phyloP scores from a whole-genome alignment of 1,140 invertebrate species.

The Oreohelix idahoensis region DNA sequence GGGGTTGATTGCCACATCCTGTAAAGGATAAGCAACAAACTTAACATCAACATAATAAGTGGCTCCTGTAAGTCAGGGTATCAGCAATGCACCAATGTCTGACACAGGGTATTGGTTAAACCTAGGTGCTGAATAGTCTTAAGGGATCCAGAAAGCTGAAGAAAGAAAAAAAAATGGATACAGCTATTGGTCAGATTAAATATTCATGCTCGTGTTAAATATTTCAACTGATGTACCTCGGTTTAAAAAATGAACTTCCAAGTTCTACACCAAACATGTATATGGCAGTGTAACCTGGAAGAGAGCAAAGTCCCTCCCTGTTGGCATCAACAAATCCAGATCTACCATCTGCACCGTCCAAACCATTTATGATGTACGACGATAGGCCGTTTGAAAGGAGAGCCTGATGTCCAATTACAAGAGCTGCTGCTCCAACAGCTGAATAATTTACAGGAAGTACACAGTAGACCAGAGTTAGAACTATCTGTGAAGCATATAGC shows the following conservation, averaged over 20 bases:
- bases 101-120: too few species aligned
- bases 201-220: too few species aligned
- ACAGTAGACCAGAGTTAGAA: conserved; percentile 78
- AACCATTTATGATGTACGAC: conserved; percentile 81
- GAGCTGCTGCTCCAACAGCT: conserved; percentile 71
- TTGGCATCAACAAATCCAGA: conserved; percentile 85
- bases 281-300: conserved; percentile 86
- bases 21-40: too few species aligned
- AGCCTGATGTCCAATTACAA: conserved; percentile 82
- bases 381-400: conserved; percentile 79
- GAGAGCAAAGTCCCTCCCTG: conserved; percentile 89
- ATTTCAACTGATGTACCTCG: conserved; percentile 50
- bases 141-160: too few species aligned
- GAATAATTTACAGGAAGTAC: conserved; percentile 54
- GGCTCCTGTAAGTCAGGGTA: too few species aligned
- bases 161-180: too few species aligned
- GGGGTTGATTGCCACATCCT: too few species aligned
- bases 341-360: conserved; percentile 65
- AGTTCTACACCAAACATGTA: conserved; percentile 84
- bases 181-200: too few species aligned
- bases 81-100: too few species aligned
- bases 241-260: conserved; percentile 75
- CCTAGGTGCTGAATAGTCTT: too few species aligned
- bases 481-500: conserved; percentile 70
- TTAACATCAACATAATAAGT: too few species aligned